Conservation (phyloP, 2,797 vertebrate genomes). For the Sebastes glaucus region DNA sequence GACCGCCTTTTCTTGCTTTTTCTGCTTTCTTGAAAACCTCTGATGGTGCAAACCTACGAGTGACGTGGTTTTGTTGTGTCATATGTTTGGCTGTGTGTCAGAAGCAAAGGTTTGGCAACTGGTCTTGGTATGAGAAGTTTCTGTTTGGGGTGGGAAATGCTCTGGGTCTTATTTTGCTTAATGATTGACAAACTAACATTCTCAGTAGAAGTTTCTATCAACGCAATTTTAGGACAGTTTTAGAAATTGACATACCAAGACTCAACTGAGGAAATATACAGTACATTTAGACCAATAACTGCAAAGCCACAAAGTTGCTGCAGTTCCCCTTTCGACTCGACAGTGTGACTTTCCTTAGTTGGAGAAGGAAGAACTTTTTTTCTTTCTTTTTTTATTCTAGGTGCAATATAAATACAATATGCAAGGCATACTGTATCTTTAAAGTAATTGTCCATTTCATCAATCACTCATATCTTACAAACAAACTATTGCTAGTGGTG, state of each 20-base stretch:
- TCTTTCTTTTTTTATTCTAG: background rate
- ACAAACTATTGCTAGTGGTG: background rate
- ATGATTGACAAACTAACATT: background rate
- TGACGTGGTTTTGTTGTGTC: background rate
- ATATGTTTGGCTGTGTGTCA: background rate
- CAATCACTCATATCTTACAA: background rate
- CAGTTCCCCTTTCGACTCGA: background rate
- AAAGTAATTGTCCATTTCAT: background rate
- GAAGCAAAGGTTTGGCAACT: background rate
- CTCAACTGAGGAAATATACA: background rate
- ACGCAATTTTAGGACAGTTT: background rate
- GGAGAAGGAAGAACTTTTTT: background rate
- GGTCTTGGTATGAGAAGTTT: background rate
- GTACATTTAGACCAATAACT: background rate
- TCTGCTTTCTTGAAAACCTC: background rate
- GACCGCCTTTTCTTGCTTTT: background rate
- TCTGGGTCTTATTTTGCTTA: background rate
- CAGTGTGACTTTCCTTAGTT: background rate
- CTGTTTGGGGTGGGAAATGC: background rate
- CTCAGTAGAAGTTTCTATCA: background rate
- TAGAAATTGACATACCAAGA: background rate
- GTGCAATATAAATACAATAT: background rate
- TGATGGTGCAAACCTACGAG: background rate
- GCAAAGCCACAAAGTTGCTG: background rate
- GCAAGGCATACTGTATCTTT: background rate